Percentiles rank a stretch among this genome's conserved stretches.
These are phyloP conservation scores for Syngnathus typhle DNA, from an alignment of 2,113 vertebrate species.

Conservation along the genomic window DNA sequence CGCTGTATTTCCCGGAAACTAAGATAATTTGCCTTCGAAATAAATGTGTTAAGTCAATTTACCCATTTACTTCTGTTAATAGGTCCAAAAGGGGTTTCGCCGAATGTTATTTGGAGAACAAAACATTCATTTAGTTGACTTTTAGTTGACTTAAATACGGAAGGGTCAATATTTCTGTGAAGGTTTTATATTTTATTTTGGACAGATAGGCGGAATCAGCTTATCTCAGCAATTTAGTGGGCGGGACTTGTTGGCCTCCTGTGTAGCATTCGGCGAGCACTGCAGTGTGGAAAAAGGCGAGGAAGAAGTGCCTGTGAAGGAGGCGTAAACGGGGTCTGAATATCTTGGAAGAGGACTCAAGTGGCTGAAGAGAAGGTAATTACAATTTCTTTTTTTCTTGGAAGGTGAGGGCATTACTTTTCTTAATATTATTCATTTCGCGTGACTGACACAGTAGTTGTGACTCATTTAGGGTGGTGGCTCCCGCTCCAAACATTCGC, in stretches of 20 bases:
- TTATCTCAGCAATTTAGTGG: background rate
- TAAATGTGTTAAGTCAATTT: background rate
- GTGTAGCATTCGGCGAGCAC: background rate
- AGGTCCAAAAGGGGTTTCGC: too few species aligned
- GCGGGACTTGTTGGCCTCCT: background rate
- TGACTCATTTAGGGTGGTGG: slow-evolving; percentile 11
- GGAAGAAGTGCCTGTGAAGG: background rate
- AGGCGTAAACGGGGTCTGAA: background rate
- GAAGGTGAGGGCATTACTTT: background rate
- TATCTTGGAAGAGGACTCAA: background rate
- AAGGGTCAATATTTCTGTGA: background rate
- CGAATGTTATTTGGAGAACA: background rate
- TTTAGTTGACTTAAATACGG: too few species aligned
- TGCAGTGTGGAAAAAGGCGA: background rate
- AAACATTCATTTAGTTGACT: background rate
- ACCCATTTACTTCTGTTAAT: background rate
- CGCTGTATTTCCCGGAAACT: slow-evolving; percentile 28
- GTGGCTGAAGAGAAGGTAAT: background rate
- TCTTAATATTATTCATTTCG: background rate
- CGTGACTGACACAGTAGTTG: slow-evolving; percentile 1
- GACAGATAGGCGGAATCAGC: background rate
- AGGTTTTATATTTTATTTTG: background rate
- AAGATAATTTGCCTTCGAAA: slow-evolving; percentile 10
- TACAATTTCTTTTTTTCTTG: background rate
- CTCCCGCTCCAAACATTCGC: slow-evolving; percentile 2